Percentiles rank a stretch among this genome's conserved stretches.
phyloP scores from a whole-genome alignment of 2,113 vertebrate genomes.

The Haemorhous mexicanus region DNA sequence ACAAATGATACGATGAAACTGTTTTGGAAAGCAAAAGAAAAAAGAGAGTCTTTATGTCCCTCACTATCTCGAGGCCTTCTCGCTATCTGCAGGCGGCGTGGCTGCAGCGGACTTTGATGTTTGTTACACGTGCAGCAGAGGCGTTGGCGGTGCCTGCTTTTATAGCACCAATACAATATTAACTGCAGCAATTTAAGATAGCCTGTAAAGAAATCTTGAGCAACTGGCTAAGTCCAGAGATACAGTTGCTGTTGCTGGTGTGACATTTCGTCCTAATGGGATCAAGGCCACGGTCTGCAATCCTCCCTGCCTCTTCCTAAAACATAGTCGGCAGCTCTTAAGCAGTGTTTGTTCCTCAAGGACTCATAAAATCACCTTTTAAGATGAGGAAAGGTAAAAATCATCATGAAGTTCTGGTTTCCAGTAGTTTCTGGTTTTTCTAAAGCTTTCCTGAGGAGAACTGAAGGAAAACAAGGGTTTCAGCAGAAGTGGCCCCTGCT shows the following conservation, averaged over 20 bases:
- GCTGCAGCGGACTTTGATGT: neutral
- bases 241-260: neutral
- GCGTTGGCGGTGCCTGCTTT: neutral
- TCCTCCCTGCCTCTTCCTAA: neutral
- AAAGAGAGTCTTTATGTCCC: neutral
- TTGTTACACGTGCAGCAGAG: neutral
- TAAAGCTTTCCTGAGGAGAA: neutral
- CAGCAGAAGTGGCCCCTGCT: neutral
- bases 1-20: neutral
- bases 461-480: neutral
- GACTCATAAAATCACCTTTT: neutral
- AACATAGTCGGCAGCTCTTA: slow-evolving; percentile 12
- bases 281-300: neutral
- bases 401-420: neutral
- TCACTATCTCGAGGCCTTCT: neutral
- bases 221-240: neutral
- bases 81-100: neutral
- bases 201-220: neutral
- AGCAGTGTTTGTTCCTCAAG: neutral
- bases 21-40: neutral
- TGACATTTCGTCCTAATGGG: neutral
- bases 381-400: neutral
- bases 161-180: neutral
- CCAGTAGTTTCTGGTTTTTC: neutral
- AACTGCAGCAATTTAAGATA: slow-evolving; percentile 27